These are phyloP conservation scores for Rhabdornis inornatus DNA, from an alignment of 2,113 vertebrate species.

Conservation along the genomic window DNA sequence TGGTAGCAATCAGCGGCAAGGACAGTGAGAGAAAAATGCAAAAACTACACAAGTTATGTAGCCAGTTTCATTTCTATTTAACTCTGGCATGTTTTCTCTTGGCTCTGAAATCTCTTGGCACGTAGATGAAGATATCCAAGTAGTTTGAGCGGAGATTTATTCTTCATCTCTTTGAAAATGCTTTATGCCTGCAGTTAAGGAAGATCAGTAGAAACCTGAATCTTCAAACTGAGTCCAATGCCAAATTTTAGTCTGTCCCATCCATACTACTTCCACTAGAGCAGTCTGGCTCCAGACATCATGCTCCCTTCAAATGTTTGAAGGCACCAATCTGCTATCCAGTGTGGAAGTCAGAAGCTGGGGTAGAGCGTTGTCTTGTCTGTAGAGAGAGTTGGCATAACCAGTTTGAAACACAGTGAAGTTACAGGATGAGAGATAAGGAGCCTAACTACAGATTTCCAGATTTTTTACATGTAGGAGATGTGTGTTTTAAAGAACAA, in stretches of 20 bases:
- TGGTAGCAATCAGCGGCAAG: slow-evolving; percentile 27
- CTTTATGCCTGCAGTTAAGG: background rate
- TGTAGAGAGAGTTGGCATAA: background rate
- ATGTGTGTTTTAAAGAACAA: background rate
- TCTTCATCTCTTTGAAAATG: background rate
- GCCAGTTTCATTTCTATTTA: background rate
- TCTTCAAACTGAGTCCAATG: background rate
- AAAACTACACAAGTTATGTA: background rate
- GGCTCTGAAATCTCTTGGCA: background rate
- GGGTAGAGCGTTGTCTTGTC: background rate
- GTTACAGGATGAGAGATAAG: background rate
- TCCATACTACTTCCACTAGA: background rate
- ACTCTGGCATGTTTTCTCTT: background rate
- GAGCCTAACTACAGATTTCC: background rate
- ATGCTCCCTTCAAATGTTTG: background rate
- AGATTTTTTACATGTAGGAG: background rate
- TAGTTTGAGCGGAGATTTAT: background rate
- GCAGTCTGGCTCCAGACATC: background rate
- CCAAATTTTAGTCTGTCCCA: background rate
- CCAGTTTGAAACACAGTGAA: background rate
- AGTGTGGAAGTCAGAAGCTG: background rate
- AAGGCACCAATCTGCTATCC: background rate
- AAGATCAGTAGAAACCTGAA: background rate
- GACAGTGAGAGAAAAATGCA: background rate
- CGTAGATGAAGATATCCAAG: background rate